phyloP scores from a whole-genome alignment of 2,888 invertebrate genomes.

The Schizotus pectinicornis region DNA sequence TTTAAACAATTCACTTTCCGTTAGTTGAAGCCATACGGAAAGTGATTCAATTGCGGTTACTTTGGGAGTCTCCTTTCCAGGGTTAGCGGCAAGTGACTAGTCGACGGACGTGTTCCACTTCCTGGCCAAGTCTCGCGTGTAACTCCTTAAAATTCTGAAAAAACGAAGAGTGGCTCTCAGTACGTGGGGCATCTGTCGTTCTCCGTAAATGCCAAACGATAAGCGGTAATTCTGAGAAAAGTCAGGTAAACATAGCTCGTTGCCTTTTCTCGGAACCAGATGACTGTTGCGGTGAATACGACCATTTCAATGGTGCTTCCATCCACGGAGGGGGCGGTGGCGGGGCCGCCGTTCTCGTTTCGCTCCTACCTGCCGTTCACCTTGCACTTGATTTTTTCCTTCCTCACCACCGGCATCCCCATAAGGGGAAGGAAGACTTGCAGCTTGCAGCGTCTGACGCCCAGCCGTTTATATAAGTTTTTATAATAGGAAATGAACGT shows the following conservation, averaged over 20 bases:
- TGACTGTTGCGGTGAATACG: constrained; percentile 12
- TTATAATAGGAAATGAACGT: constrained; percentile 1
- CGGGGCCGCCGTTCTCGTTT: not conserved
- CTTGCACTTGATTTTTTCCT: not conserved
- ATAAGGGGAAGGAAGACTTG: not conserved
- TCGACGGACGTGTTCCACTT: no score
- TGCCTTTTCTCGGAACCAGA: constrained; percentile 37
- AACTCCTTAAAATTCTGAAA: constrained; percentile 19
- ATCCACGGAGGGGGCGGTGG: not conserved
- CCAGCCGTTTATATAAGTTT: not conserved
- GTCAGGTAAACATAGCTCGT: constrained; percentile 35
- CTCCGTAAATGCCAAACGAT: constrained; percentile 27
- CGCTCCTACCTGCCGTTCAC: not conserved
- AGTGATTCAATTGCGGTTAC: no score
- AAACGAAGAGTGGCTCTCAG: constrained; percentile 17
- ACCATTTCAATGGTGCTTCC: not conserved
- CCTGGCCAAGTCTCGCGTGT: not conserved
- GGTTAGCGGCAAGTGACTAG: no score
- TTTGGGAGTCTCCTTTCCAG: no score
- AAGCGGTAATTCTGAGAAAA: constrained; percentile 36
- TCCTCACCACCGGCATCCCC: not conserved
- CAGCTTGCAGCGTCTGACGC: not conserved
- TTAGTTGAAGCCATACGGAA: no score
- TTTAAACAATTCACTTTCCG: no score
- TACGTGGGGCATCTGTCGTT: constrained; percentile 29